phyloP scores from a whole-genome alignment of 2,797 vertebrate genomes.

The Dendrocincla fuliginosa region DNA sequence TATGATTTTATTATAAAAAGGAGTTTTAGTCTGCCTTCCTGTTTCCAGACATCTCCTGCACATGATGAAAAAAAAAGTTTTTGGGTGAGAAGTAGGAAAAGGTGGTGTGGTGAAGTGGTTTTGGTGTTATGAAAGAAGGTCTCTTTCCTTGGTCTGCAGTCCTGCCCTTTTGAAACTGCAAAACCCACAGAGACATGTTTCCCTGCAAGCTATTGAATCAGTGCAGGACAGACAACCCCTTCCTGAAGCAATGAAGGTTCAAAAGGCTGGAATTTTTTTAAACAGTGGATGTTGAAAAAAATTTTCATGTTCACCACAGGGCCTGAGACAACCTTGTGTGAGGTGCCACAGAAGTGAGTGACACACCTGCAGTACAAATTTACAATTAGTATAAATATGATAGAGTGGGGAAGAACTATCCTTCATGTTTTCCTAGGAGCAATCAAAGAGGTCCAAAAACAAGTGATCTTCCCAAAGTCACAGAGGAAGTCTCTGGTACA shows the following conservation, averaged over 20 bases:
- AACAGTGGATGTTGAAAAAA: not conserved
- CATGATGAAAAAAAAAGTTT: not conserved
- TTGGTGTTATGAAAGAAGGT: not conserved
- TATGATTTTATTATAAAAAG: not conserved
- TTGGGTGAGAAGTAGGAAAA: not conserved
- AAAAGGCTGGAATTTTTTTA: not conserved
- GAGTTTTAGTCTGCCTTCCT: not conserved
- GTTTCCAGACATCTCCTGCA: not conserved
- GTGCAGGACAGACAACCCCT: not conserved
- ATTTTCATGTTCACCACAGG: not conserved
- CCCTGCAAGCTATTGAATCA: not conserved
- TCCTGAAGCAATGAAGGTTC: not conserved
- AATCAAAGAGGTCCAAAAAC: not conserved
- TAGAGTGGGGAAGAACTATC: not conserved
- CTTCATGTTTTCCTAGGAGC: fast-evolving
- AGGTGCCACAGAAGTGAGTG: not conserved
- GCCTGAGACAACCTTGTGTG: not conserved
- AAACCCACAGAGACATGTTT: not conserved
- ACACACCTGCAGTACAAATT: not conserved
- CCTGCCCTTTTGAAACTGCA: not conserved
- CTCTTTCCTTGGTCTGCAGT: not conserved
- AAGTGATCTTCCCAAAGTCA: not conserved
- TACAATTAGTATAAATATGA: not conserved
- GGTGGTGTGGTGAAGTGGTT: not conserved
- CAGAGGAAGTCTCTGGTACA: not conserved